These are phyloP conservation scores for Caenorhabditis briggsae DNA, from an alignment of 1,140 invertebrate genomes.

Conservation along the genomic window DNA sequence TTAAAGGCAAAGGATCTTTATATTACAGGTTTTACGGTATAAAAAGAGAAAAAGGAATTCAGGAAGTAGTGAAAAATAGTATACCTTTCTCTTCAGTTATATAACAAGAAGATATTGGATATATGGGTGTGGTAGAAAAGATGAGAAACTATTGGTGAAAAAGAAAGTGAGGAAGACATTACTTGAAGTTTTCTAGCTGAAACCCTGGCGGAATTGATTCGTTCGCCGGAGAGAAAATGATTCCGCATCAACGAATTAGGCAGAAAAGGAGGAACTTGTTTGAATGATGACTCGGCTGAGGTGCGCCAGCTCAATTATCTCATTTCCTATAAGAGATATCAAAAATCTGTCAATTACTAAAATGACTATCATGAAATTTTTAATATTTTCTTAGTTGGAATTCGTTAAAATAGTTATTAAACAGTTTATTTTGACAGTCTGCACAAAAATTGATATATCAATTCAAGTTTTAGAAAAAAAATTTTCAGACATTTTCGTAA, in stretches of 20 bases:
- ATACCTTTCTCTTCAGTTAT: background rate
- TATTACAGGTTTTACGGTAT: too few species aligned
- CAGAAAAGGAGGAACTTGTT: background rate
- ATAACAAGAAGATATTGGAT: background rate
- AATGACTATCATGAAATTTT: too few species aligned
- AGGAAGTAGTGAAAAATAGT: constrained; percentile 1
- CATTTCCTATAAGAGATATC: too few species aligned
- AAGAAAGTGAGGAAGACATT: constrained; percentile 3
- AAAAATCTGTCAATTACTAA: too few species aligned
- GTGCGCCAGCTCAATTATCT: too few species aligned
- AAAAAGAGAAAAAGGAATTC: background rate
- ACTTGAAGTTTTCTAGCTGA: constrained; percentile 20
- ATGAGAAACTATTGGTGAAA: background rate
- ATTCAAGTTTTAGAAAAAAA: too few species aligned
- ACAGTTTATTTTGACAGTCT: too few species aligned
- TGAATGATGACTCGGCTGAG: background rate
- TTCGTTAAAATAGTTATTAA: too few species aligned
- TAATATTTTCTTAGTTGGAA: too few species aligned
- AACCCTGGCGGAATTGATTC: background rate
- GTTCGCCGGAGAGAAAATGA: background rate
- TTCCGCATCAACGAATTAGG: constrained; percentile 7
- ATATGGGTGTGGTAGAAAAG: constrained; percentile 7
- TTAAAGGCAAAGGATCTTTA: too few species aligned
- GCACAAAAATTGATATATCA: too few species aligned
- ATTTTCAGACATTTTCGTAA: too few species aligned